Evolutionary conservation across 2,797 vertebrate genomes (phyloP).

Genomic region (Poeciliopsis infans): DNA sequence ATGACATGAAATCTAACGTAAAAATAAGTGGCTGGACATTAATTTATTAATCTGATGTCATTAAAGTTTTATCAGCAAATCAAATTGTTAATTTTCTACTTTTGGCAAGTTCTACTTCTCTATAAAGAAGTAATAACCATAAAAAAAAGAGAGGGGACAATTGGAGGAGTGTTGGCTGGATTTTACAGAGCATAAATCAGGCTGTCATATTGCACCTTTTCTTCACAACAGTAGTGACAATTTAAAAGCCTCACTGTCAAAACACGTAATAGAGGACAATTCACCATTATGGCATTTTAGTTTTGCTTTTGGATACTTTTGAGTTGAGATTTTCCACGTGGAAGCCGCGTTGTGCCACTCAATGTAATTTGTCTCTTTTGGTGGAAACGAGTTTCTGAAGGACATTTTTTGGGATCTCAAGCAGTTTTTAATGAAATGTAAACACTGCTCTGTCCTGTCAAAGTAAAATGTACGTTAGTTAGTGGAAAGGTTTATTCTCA

Average conservation of each 20-base stretch:
- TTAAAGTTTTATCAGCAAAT: conserved; percentile 10
- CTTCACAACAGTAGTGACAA: conserved; percentile 14
- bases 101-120: neutral
- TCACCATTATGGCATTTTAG: conserved; percentile 8
- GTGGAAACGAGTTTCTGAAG: conserved; percentile 14
- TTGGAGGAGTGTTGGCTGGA: neutral
- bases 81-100: neutral
- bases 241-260: conserved; percentile 28
- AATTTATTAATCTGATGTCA: conserved; percentile 21
- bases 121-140: neutral
- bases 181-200: conserved; percentile 46
- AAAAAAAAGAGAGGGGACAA: neutral
- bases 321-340: conserved; percentile 5
- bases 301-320: conserved; percentile 13
- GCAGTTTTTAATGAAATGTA: conserved; percentile 18
- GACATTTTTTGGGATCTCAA: conserved; percentile 15
- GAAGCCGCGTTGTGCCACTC: conserved; percentile 10
- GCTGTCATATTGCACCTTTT: conserved; percentile 12
- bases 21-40: conserved; percentile 5
- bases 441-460: conserved; percentile 19
- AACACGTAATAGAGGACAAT: conserved; percentile 22
- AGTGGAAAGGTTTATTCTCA: conserved; percentile 22
- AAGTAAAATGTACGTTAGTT: conserved; percentile 20
- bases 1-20: neutral
- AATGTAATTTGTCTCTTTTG: conserved; percentile 21